These are phyloP conservation scores for Mastomys natalensis DNA, from an alignment of 2,113 vertebrate species.

Conservation along the genomic window DNA sequence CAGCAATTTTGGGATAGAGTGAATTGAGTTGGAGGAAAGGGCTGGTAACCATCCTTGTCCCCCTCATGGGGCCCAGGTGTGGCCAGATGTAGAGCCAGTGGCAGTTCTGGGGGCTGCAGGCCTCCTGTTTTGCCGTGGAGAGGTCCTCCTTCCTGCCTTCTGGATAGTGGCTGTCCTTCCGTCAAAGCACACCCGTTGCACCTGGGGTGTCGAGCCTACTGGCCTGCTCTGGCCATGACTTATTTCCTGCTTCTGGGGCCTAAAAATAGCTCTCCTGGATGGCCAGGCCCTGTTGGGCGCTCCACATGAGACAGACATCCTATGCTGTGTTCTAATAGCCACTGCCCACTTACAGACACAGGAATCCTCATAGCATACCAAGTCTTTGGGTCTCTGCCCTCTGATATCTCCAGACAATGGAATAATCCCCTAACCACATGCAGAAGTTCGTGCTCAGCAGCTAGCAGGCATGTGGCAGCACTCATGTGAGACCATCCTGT, in stretches of 20 bases:
- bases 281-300: not conserved
- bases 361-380: not conserved
- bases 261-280: conserved; percentile 46
- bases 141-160: conserved; percentile 62
- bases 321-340: not conserved
- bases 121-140: conserved; percentile 19
- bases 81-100: not conserved
- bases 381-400: not conserved
- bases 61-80: not conserved
- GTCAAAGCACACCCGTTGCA: not conserved
- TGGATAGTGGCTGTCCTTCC: not conserved
- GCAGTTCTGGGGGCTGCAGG: not conserved
- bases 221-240: conserved; percentile 52
- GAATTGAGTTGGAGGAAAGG: not conserved
- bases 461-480: not conserved
- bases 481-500: no score
- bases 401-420: no score
- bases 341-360: not conserved
- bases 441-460: not conserved
- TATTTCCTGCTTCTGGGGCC: conserved; percentile 65
- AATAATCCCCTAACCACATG: not conserved
- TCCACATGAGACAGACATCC: not conserved
- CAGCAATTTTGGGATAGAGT: not conserved
- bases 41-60: not conserved
- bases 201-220: not conserved